Conservation (phyloP, 2,113 vertebrate species). For the Camelus dromedarius region DNA sequence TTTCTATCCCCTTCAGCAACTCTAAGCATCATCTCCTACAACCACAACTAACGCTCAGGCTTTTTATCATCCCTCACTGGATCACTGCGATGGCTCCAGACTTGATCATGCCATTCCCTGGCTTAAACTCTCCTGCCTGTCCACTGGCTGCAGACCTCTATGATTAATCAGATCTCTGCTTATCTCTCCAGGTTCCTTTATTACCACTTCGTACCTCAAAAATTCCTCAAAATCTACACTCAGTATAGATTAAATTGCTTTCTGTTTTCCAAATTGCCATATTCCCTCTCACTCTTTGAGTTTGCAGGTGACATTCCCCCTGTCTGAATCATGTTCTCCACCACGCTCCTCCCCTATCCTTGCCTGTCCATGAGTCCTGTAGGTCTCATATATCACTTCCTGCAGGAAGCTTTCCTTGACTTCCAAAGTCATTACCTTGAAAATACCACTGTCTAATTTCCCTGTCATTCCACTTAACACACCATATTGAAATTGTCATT, state of each 20-base stretch:
- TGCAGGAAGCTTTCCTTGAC: conserved; percentile 1
- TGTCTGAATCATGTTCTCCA: not conserved
- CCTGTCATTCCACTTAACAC: not conserved
- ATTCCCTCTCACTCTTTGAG: not conserved
- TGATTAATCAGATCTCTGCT: not conserved
- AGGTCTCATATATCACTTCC: not conserved
- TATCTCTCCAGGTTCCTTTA: not conserved
- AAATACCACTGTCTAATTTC: not conserved
- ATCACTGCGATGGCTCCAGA: not conserved
- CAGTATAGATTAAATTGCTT: not conserved
- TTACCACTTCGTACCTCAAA: not conserved
- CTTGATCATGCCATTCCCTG: not conserved
- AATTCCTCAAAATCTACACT: not conserved
- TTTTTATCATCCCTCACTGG: not conserved
- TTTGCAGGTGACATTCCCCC: not conserved
- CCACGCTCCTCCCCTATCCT: not conserved
- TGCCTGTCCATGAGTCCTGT: not conserved
- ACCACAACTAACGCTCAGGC: not conserved
- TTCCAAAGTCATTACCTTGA: not conserved
- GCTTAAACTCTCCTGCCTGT: not conserved
- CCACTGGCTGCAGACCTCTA: not conserved
- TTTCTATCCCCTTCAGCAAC: not conserved
- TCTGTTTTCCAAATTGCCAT: not conserved
- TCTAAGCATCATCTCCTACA: not conserved
- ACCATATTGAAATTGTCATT: not conserved